Evolutionary conservation across 2,888 invertebrate genomes (phyloP), one percentile per base, ranked within the genome.

Genomic region (Furcula furcula): DNA sequence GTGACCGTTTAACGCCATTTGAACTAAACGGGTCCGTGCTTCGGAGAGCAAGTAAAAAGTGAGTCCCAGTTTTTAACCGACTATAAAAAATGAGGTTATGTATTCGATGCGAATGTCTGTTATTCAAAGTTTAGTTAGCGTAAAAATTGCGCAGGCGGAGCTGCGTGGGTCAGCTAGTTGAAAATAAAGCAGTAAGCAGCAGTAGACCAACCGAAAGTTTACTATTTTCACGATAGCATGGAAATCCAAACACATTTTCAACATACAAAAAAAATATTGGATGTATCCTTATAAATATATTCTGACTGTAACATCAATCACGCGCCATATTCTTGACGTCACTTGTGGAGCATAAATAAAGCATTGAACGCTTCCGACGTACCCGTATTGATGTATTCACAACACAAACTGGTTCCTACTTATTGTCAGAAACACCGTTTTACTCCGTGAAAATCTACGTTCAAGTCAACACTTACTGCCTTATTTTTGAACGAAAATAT

Each of bases 241-340:
- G 39, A 52, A 56, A 60, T 55, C 36, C 38, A 49, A 59, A 64
- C 55, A 53, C 63, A 61, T 67, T 69, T 64, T 50, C 36, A 45
- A 40, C 53, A 44, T 49, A 75, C 65, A 74, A 49, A 75, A 76
- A 73, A 26, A 9, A 68, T 61, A 71, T 76, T 76, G 72, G 70
- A 75, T 67, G 62, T 72, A 72, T 71, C 59, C 67, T 67, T 74
- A n/a, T n/a, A n/a, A n/a, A n/a, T n/a, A n/a, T n/a, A 69, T 76
- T 74, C 62, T 65, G 60, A 50, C 40, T 57, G 61, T 65, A 61
- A 72, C 79, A 81, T 81, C 79, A 81, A 81, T 81, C 81, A 81
- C 69, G 60, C 51, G 53, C 58, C 61, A 67, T 65, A 70, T 76
- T 74, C 64, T 66, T 65, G 63, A 59, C 69, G 70, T 72, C 73